A percentile compares a stretch with the other conserved stretches of the same genome.
These are phyloP conservation scores for Diceros bicornis DNA, from an alignment of 2,797 vertebrate genomes.

Conservation along the genomic window DNA sequence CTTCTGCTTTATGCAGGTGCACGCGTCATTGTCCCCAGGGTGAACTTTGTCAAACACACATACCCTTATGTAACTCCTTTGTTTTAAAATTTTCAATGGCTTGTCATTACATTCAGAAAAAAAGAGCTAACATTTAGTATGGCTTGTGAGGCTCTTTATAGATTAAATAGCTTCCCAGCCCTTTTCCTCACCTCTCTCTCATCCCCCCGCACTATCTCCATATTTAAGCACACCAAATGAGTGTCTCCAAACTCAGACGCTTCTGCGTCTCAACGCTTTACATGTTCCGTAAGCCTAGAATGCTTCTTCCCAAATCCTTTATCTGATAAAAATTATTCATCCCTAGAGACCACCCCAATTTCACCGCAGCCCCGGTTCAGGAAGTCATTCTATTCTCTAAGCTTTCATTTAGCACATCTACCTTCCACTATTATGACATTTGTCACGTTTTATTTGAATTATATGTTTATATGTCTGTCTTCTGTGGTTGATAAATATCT, in stretches of 20 bases:
- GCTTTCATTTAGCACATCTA: not conserved
- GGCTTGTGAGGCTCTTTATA: not conserved
- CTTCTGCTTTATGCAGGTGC: not conserved
- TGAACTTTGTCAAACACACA: not conserved
- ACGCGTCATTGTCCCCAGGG: not conserved
- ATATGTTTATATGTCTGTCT: not conserved
- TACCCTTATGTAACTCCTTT: not conserved
- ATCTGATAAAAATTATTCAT: not conserved
- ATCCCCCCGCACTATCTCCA: not conserved
- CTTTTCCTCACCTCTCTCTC: not conserved
- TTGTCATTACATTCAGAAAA: not conserved
- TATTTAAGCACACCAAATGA: not conserved
- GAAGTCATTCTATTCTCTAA: not conserved
- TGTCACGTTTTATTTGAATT: not conserved
- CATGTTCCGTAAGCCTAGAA: not conserved
- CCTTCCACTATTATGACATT: not conserved
- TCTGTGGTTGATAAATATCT: not conserved
- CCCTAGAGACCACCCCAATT: not conserved
- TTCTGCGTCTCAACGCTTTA: not conserved
- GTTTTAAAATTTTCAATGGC: not conserved
- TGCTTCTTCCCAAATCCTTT: not conserved
- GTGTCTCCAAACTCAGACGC: not conserved
- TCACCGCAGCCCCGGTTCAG: not conserved
- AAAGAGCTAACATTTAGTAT: not conserved
- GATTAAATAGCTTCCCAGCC: not conserved